Evolutionary conservation across 2,888 invertebrate species (phyloP), one percentile per base, ranked within the genome.

Genomic region (Dorcus hopei): DNA sequence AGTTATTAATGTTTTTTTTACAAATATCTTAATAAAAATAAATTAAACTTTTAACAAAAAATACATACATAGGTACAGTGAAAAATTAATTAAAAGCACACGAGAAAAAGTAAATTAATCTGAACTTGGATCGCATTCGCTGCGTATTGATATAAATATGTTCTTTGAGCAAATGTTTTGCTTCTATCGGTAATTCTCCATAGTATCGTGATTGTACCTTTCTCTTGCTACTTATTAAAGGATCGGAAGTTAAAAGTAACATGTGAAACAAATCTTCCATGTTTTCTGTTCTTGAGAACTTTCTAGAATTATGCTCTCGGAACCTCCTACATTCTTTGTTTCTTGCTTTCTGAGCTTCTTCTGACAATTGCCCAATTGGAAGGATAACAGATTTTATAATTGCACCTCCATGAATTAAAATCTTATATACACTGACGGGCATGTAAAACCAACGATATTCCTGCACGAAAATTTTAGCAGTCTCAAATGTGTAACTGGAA

Each of bases 261-360:
- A 9, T 9, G n/a, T 39, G 39, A 9, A 70, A 56, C 9, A 66
- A 49, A 49, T 69, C 69, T 45, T 45, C 11, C 38, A 66, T 67
- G 26, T 59, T 65, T 3, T 38, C n/a, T 53, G 51, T 54, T 49
- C 69, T 50, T 1, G 57, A 62, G 48, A 60, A 65, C 50, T 71
- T 70, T 53, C 69, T 39, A 3, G 67, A 16, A 54, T 54, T 58
- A 38, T 65, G n/a, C 16, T 49, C 42, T 41, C 71, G 41, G 45
- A 64, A 70, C 8, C 9, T 9, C 8, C 67, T 16, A 41, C 69
- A 68, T 47, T 69, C 61, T 57, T 71, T 72, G 50, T 71, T 72
- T 23, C 68, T 40, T 3, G 70, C 68, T 57, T 71, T 69, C 14
- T 14, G 14, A 14, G 14, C 14, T 14, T 14, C 14, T 14, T 14